Percentiles rank a stretch among this genome's conserved stretches.
phyloP scores from a whole-genome alignment of 2,113 vertebrate species.

The Solenodon paradoxus region DNA sequence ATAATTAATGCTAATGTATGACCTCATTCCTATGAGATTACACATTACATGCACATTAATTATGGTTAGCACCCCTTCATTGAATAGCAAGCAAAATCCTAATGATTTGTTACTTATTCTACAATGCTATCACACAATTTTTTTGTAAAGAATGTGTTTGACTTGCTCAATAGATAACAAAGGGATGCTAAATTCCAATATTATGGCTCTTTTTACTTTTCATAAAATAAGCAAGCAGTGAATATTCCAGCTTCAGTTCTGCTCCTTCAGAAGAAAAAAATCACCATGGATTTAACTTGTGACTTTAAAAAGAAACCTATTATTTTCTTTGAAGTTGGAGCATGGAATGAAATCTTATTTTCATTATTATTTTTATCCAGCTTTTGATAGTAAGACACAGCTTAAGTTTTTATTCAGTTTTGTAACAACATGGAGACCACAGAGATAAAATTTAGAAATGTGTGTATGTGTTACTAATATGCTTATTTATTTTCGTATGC shows the following conservation, averaged over 20 bases:
- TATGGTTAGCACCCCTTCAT: constrained; percentile 57
- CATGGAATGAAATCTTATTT: neutral
- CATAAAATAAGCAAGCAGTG: constrained; percentile 37
- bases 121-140: neutral
- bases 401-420: neutral
- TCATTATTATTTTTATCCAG: neutral
- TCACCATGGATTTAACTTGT: neutral
- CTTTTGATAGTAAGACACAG: neutral
- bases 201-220: neutral
- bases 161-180: neutral
- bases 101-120: constrained; percentile 47
- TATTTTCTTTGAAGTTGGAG: constrained; percentile 52
- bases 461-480: neutral
- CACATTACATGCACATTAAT: constrained; percentile 31
- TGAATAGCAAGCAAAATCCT: constrained; percentile 44
- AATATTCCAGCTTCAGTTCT: neutral
- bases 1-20: constrained; percentile 56
- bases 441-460: neutral
- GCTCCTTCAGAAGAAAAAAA: neutral
- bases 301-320: constrained; percentile 46
- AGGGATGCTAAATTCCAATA: neutral
- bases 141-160: constrained; percentile 47
- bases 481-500: neutral
- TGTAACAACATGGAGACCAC: neutral
- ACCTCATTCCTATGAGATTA: constrained; percentile 56